phyloP scores from a whole-genome alignment of 1,140 invertebrate genomes.

The Steinernema khuongi region DNA sequence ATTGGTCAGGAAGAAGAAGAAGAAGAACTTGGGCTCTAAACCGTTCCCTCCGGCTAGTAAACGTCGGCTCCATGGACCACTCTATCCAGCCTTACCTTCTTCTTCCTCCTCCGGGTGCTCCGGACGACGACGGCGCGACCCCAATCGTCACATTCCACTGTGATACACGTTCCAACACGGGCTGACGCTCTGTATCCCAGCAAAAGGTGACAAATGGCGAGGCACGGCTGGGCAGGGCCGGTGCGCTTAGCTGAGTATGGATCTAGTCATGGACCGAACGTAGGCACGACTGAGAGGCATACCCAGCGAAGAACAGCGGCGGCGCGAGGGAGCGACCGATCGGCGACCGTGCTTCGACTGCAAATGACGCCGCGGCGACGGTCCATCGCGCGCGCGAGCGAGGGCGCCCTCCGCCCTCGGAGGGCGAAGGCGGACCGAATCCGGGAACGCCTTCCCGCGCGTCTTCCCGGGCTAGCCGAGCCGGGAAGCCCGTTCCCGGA shows the following conservation, averaged over 20 bases:
- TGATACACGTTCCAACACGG: neutral
- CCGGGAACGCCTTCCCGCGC: too few species aligned
- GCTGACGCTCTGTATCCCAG: neutral
- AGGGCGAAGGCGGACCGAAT: too few species aligned
- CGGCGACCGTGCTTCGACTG: conserved; percentile 3
- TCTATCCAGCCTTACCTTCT: neutral
- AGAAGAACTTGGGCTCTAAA: too few species aligned
- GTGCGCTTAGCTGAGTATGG: conserved; percentile 16
- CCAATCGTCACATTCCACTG: conserved; percentile 16
- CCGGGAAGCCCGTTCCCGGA: too few species aligned
- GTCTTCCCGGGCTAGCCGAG: too few species aligned
- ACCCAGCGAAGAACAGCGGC: conserved; percentile 13
- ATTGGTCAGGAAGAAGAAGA: too few species aligned
- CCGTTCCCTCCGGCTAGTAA: too few species aligned
- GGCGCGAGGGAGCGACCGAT: too few species aligned
- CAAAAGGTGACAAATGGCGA: neutral
- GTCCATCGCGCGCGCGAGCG: too few species aligned
- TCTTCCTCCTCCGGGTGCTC: neutral
- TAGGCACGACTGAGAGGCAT: conserved; percentile 5
- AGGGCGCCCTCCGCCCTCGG: too few species aligned
- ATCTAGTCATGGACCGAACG: conserved; percentile 12
- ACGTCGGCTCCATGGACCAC: too few species aligned
- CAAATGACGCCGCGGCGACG: too few species aligned
- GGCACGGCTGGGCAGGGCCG: neutral
- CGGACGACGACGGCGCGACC: neutral